phyloP scores from a whole-genome alignment of 2,113 vertebrate genomes.

The Tragelaphus imberbis region DNA sequence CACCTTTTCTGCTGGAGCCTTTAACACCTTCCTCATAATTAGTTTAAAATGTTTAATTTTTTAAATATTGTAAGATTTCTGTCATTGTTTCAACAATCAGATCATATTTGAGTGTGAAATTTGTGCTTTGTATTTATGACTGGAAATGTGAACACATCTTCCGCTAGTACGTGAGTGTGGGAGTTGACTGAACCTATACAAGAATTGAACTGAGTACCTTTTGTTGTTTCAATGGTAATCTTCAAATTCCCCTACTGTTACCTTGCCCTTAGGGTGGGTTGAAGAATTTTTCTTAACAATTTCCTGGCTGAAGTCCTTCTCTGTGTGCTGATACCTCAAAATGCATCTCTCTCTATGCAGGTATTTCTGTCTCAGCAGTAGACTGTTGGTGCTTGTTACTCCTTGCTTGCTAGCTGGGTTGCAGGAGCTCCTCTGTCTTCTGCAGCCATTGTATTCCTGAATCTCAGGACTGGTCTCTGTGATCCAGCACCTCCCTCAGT shows the following conservation, averaged over 20 bases:
- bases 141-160: background rate
- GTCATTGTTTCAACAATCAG: background rate
- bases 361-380: background rate
- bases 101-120: background rate
- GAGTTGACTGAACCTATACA: background rate
- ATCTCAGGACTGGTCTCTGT: background rate
- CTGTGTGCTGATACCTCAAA: background rate
- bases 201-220: background rate
- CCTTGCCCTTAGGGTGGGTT: background rate
- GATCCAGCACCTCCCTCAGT: too few species aligned
- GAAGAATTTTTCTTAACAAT: background rate
- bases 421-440: background rate
- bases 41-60: background rate
- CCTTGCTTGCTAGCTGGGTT: too few species aligned
- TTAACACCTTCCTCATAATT: background rate
- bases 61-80: background rate
- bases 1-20: background rate
- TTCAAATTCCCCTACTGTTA: background rate
- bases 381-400: too few species aligned
- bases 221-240: background rate
- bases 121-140: background rate
- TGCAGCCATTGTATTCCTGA: background rate
- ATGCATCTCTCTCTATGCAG: background rate
- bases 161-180: background rate
- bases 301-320: background rate